Base-by-base conservation (phyloP, 2,797 vertebrate genomes). In the Phoxinus dragarum region DNA sequence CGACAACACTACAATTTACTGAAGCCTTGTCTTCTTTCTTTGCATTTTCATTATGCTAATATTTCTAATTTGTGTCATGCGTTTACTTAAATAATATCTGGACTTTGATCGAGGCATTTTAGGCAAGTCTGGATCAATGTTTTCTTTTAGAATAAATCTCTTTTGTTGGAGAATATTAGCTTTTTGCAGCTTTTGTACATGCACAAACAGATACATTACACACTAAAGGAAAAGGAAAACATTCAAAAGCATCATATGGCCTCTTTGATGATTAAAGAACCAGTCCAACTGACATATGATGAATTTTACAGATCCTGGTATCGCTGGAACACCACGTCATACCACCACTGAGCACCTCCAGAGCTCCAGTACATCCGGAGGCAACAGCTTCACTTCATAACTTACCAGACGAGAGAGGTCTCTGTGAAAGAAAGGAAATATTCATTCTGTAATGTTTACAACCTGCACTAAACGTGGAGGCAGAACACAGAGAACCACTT, bases 251-350 rank as follows among this genome's bases (percentile, higher is more conserved):
- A 36, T 61, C 6, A 27, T 42, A 40, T 31, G 27, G 61, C 61
- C n/a, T 5, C 56, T 64, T 64, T 64, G 14, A 64, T 64, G 23
- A 23, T 7, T 42, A 42, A 16, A 27, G 61, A 31, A 44, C 27
- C 16, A 31, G 7, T 17, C 27, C 67, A 78, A 19, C 8, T 54
- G 17, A 38, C n/a, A 40, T 36, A 44, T 42, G 2, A 64, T 27
- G 16, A 86, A 52, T 84, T 77, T 89, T 27, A 64, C 16, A 99
- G 98, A 90, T 93, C 97, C 21, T 98, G 98, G 97, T 97, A 97
- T 91, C 96, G 97, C 27, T 99, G 98, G 98, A 99, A 97, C 84
- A 93, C 94, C 59, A 91, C 97, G 23, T 92, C 96, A 34, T 98
- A 98, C 93, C 97, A 97, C 89, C 98, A 98, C 93, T 99, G 94